These are phyloP conservation scores for Telenomus remus DNA, from an alignment of 1,140 invertebrate species.

Conservation along the genomic window DNA sequence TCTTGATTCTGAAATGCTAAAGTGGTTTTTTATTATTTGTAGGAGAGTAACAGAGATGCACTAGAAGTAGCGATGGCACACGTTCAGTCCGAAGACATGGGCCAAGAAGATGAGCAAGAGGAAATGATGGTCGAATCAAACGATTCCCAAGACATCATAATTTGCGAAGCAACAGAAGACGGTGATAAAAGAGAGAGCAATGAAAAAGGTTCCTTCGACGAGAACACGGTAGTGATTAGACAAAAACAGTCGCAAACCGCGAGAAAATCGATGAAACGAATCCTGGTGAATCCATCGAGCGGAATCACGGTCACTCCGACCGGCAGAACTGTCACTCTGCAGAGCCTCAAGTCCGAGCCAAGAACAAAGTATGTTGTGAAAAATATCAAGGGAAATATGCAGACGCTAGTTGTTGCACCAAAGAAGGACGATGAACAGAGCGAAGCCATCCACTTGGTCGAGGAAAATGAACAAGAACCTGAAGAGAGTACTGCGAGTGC, in stretches of 20 bases:
- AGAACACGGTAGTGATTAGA: constrained; percentile 20
- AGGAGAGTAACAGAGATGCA: constrained; percentile 56
- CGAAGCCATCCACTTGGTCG: constrained; percentile 24
- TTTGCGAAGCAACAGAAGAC: constrained; percentile 25
- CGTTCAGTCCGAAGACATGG: constrained; percentile 65
- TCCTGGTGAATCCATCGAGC: constrained; percentile 35
- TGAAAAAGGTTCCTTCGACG: constrained; percentile 11
- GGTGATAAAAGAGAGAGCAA: constrained; percentile 26
- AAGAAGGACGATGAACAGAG: constrained; percentile 25
- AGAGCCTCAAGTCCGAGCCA: constrained; percentile 36
- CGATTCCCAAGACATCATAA: constrained; percentile 49
- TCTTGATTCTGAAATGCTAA: too few relatives aligned
- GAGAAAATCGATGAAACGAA: constrained; percentile 52
- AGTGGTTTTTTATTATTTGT: not conserved
- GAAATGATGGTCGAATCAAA: constrained; percentile 65
- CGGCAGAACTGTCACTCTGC: constrained; percentile 25
- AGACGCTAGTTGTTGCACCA: constrained; percentile 26
- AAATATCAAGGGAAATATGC: constrained; percentile 25
- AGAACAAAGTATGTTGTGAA: constrained; percentile 38
- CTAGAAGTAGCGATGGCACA: constrained; percentile 68
- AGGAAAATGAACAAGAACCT: constrained; percentile 27
- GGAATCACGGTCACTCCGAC: constrained; percentile 27
- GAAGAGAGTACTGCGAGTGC: constrained; percentile 7
- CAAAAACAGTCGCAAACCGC: constrained; percentile 53
- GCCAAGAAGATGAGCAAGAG: constrained; percentile 60